Evolutionary conservation across 1,140 invertebrate species (phyloP), one percentile per base, ranked within the genome.

Genomic region (Zaprionus tsacasi): DNA sequence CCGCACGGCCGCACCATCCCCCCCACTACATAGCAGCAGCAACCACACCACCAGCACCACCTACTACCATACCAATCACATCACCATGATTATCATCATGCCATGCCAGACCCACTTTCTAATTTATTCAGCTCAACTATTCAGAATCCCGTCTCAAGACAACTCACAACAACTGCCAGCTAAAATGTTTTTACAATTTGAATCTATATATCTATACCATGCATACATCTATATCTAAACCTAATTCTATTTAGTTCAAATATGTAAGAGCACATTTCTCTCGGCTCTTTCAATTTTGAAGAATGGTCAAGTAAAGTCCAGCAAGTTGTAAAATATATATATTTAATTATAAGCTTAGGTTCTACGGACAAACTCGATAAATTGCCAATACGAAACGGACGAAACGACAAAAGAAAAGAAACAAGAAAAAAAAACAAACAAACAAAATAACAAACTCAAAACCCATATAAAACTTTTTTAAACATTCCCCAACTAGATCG

Each of bases 251-350:
- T 52, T 72, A 67, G 70, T 67, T 67, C 43, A 72, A 72, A 59
- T 73, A 73, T 60, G 65, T 56, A 21, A 55, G 35, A 67, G 30
- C 58, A 54, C 40, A 45, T 6, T 15, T 15, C 66, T 59, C 52
- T 71, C 40, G 25, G 64, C 59, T 70, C 52, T 70, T 70, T 52
- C 56, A 52, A 33, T 73, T 68, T 48, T 50, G 45, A 50, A 25
- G 17, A 70, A 65, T 71, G 69, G 38, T 67, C 45, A 59, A 45
- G 13, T 21, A 50, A 70, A 54, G 50, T 74, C 65, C 59, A 75
- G 59, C 67, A 64, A 65, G 64, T 69, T 87, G 73, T 82, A 80
- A 87, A 80, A 78, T 87, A 87, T 59, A 87, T 78, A 78, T 87
- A 87, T 59, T 79, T 75, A 82, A 79, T 77, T 65, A 25, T 82